These are phyloP conservation scores for Drosophila oshimai DNA, from an alignment of 1,140 invertebrate species.

Conservation along the genomic window DNA sequence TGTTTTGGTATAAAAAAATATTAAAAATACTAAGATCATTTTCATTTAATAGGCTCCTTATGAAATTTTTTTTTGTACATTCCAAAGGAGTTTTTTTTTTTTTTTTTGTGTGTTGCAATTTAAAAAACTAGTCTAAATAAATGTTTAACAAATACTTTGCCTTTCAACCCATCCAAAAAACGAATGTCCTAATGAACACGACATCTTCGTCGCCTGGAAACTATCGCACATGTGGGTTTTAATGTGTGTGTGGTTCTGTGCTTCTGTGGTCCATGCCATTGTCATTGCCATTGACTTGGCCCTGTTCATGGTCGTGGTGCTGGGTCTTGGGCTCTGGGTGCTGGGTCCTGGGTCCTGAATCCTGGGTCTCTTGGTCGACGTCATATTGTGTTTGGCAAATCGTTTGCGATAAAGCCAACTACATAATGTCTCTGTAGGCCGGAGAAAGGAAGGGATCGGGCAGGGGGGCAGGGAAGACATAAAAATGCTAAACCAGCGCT, in stretches of 20 bases:
- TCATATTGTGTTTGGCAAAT: slow-evolving; percentile 79
- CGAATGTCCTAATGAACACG: neutral
- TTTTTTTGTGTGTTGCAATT: too few species aligned
- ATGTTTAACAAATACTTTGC: too few species aligned
- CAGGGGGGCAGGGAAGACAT: slow-evolving; percentile 29
- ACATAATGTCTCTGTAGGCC: slow-evolving; percentile 75
- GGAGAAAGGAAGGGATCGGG: neutral
- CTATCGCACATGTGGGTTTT: slow-evolving; percentile 2
- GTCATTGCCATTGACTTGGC: slow-evolving; percentile 32
- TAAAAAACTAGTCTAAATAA: too few species aligned
- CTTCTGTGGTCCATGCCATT: slow-evolving; percentile 56
- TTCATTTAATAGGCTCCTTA: too few species aligned
- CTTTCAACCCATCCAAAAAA: too few species aligned
- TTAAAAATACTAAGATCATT: too few species aligned
- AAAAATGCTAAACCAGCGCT: slow-evolving; percentile 75
- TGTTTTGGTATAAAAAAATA: too few species aligned
- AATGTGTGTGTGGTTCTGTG: neutral
- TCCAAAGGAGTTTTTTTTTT: too few species aligned
- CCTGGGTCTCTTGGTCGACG: slow-evolving; percentile 33
- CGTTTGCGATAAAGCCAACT: slow-evolving; percentile 79
- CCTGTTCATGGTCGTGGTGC: slow-evolving; percentile 1
- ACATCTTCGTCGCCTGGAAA: slow-evolving; percentile 52
- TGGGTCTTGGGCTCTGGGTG: neutral
- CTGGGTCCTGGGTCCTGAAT: neutral
- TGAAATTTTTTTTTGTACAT: too few species aligned